Conservation (phyloP, 2,797 vertebrate genomes). For the Dicrostonyx torquatus region DNA sequence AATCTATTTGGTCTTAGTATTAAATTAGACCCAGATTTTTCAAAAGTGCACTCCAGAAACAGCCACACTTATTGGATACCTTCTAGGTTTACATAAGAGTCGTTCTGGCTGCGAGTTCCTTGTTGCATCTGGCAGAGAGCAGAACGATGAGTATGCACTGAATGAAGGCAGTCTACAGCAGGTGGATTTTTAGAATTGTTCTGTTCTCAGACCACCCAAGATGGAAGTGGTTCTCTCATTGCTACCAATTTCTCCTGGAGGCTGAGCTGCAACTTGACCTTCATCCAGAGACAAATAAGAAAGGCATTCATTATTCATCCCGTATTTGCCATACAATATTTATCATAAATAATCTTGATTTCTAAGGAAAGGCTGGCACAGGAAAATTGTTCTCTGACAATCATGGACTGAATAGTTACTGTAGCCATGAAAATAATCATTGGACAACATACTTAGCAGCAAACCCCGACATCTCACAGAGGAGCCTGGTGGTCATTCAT, state of each 20-base stretch:
- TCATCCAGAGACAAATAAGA: constrained; percentile 49
- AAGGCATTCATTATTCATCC: constrained; percentile 33
- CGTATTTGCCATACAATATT: constrained; percentile 33
- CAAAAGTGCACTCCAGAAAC: not conserved
- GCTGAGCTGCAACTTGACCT: not conserved
- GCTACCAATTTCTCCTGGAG: not conserved
- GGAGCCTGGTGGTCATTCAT: not conserved
- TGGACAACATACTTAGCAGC: not conserved
- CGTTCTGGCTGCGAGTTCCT: not conserved
- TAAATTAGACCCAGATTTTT: not conserved
- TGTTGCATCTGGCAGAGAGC: not conserved
- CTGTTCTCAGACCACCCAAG: not conserved
- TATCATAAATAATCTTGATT: constrained; percentile 55
- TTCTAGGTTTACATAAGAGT: not conserved
- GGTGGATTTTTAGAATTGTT: not conserved
- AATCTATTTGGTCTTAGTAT: not conserved
- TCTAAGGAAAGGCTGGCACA: constrained; percentile 63
- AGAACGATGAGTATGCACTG: not conserved
- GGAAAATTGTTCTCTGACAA: constrained; percentile 38
- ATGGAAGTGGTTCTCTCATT: not conserved
- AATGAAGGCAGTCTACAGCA: not conserved
- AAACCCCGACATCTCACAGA: not conserved
- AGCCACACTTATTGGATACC: not conserved
- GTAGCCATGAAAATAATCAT: constrained; percentile 55
- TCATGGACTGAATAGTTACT: constrained; percentile 5